Base-by-base conservation (phyloP, 1,140 invertebrate species). In the Gryllus bimaculatus region DNA sequence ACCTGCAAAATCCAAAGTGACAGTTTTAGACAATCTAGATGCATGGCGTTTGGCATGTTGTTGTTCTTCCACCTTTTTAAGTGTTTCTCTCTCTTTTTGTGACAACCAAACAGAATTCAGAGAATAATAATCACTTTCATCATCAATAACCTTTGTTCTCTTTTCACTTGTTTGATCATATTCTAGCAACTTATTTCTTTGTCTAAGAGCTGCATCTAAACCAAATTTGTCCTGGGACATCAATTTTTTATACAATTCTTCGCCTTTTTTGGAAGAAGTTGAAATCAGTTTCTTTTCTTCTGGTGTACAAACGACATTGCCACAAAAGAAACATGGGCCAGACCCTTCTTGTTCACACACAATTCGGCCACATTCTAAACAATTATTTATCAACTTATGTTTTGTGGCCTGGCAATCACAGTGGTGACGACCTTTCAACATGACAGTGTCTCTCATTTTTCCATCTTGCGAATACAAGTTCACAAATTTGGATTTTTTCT, bases 321-420 rank as follows among this genome's bases (percentile, higher is more conserved):
- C 93, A 88, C 98, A 99, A 83, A 94, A 97, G 13, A 98, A 89
- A 85, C 98, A 99, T 3, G 96, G 95, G 0, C 98, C 98, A 54
- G 96, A 93, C 4, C 98, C 97, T 88, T 99, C 98, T 87, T 99
- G 97, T 78, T 90, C 90, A 87, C 98, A 99, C 39, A 99, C 94
- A 83, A 99, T 94, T 81, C 96, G 88, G 0, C 98, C 98, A 89
- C 98, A 99, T 78, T 91, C 91, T 0, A 95, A 83, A 83, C 98
- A 99, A 87, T 99, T 99, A 84, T 94, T 97, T 76, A 99, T 90
- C 13, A 99, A 86, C 77, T 90, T 87, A 87, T 99, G 98, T 84
- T 93, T 94, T 18, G 91, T 90, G 4, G 96, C 97, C 87, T 99
- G 93, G 84, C 98, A 99, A 78, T 97, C 90, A 88, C 98, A 99